These are phyloP conservation scores for Neocloeon triangulifer DNA, from an alignment of 1,140 invertebrate genomes.

Conservation along the genomic window DNA sequence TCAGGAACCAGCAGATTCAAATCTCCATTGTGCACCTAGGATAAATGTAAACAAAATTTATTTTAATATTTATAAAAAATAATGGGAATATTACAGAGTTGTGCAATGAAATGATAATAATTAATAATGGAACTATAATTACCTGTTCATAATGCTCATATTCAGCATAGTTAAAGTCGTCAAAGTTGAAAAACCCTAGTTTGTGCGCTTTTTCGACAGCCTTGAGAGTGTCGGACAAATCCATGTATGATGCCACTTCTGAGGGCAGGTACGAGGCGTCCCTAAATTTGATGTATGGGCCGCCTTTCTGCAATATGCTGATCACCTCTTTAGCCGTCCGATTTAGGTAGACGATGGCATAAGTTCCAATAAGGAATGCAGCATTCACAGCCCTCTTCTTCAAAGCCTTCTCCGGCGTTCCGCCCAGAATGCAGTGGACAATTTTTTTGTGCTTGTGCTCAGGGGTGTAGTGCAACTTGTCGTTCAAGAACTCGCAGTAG, in stretches of 20 bases:
- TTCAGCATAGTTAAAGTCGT: constrained; percentile 38
- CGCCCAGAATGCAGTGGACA: constrained; percentile 44
- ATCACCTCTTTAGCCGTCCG: constrained; percentile 31
- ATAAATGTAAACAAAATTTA: constrained; percentile 18
- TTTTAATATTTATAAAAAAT: too few relatives aligned
- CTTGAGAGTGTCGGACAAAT: constrained; percentile 30
- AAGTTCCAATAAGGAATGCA: constrained; percentile 35
- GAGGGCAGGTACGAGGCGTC: constrained; percentile 49
- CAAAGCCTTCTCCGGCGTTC: constrained; percentile 32
- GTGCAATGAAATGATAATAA: too few relatives aligned
- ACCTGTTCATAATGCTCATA: constrained; percentile 35
- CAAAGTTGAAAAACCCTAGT: constrained; percentile 36
- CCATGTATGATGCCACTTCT: constrained; percentile 31
- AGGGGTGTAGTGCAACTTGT: constrained; percentile 29
- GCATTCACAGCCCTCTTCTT: too few relatives aligned
- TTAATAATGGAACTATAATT: constrained; percentile 1
- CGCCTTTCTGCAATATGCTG: constrained; percentile 23
- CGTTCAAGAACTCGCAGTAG: constrained; percentile 46
- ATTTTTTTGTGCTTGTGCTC: constrained; percentile 32
- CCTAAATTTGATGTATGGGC: constrained; percentile 30
- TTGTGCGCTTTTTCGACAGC: constrained; percentile 28
- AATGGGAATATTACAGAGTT: too few relatives aligned
- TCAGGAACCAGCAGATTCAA: constrained; percentile 64
- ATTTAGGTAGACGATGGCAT: constrained; percentile 34
- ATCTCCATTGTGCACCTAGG: constrained; percentile 54